Conservation (phyloP, 2,113 vertebrate species). For the Spheniscus mendiculus region DNA sequence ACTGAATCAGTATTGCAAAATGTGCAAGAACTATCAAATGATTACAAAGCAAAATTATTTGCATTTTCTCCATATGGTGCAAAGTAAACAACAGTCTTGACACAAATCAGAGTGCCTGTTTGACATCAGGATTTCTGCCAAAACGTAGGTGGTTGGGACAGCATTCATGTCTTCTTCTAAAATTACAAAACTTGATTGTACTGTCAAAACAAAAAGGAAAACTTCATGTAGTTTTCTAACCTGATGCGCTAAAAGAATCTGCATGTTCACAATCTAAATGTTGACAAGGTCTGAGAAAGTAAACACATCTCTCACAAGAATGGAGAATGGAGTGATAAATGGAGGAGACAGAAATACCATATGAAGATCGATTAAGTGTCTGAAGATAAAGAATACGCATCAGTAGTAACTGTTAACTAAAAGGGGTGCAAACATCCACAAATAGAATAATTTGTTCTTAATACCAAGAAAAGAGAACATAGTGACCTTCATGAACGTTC, state of each 20-base stretch:
- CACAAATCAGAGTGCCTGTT: neutral
- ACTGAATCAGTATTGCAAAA: neutral
- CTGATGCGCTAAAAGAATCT: neutral
- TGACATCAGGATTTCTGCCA: conserved; percentile 42
- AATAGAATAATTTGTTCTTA: neutral
- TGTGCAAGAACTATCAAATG: neutral
- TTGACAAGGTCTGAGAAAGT: neutral
- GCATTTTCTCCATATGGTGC: conserved; percentile 9
- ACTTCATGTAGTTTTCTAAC: conserved; percentile 7
- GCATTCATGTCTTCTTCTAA: neutral
- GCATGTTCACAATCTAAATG: neutral
- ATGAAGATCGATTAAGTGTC: neutral
- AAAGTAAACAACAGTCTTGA: conserved; percentile 8
- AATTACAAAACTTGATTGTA: neutral
- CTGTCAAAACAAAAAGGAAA: conserved; percentile 42
- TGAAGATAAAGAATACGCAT: neutral
- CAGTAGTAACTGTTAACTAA: neutral
- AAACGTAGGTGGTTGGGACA: neutral
- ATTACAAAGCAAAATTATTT: conserved; percentile 2
- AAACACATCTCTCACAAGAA: neutral
- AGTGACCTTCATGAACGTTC: neutral
- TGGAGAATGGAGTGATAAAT: neutral
- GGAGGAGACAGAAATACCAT: neutral
- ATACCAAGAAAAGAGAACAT: neutral
- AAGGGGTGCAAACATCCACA: neutral